Percentiles rank a stretch among this genome's conserved stretches.
phyloP scores from a whole-genome alignment of 2,797 vertebrate species.

The Peromyscus nudipes region DNA sequence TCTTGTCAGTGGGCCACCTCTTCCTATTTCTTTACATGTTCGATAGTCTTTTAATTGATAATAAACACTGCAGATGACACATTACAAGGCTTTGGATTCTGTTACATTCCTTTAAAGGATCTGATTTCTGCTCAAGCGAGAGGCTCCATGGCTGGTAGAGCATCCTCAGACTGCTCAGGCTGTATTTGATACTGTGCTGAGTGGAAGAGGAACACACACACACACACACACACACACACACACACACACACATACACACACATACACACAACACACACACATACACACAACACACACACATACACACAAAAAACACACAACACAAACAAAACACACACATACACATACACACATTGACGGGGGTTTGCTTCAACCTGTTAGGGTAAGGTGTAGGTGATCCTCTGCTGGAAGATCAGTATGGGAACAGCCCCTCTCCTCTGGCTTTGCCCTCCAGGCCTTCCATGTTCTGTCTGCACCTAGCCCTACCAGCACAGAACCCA shows the following conservation, averaged over 20 bases:
- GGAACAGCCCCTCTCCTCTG: background rate
- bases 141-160: fast-evolving
- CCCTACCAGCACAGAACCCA: background rate
- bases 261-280: background rate
- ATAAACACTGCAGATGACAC: background rate
- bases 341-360: background rate
- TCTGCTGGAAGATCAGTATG: background rate
- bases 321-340: background rate
- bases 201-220: background rate
- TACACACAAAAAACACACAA: background rate
- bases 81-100: background rate
- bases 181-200: background rate
- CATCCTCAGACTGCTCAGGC: too few relatives aligned
- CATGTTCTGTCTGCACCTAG: background rate
- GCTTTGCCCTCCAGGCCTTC: background rate
- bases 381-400: background rate
- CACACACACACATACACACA: background rate
- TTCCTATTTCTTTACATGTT: background rate
- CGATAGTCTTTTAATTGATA: background rate
- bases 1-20: background rate
- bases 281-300: background rate
- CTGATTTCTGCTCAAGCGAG: fast-evolving
- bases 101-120: background rate
- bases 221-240: background rate
- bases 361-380: too few relatives aligned